Evolutionary conservation across 2,113 vertebrate species (phyloP).

Genomic region (Otus sunia): DNA sequence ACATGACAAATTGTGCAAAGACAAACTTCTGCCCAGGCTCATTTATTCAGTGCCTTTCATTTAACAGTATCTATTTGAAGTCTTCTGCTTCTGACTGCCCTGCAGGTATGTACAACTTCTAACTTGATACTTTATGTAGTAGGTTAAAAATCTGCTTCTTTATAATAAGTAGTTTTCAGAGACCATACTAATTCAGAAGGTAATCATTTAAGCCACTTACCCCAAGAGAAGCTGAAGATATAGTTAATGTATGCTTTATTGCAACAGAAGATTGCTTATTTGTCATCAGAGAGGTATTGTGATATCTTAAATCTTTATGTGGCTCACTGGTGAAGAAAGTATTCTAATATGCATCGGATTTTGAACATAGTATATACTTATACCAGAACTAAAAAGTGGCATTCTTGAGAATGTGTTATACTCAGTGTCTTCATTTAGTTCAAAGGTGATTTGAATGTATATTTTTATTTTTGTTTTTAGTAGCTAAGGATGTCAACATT

Average conservation of each 20-base stretch:
- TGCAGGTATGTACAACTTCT: neutral
- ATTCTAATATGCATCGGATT: neutral
- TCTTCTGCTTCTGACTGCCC: neutral
- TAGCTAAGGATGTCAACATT: conserved; percentile 88
- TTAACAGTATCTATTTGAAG: neutral
- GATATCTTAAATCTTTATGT: neutral
- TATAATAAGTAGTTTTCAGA: neutral
- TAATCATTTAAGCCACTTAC: neutral
- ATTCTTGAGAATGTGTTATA: neutral
- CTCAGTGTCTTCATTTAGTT: neutral
- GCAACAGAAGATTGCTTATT: neutral
- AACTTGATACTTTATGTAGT: neutral
- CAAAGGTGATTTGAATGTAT: neutral
- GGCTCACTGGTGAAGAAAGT: neutral
- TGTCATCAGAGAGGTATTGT: neutral
- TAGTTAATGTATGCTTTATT: neutral
- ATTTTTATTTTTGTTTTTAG: conserved; percentile 60
- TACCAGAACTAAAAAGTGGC: neutral
- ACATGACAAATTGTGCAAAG: neutral
- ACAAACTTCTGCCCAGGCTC: neutral
- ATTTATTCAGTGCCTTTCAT: neutral
- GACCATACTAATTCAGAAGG: neutral
- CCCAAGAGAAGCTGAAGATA: neutral
- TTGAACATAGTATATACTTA: neutral
- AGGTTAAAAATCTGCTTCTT: neutral